Conservation (phyloP, 1,140 invertebrate genomes). For the Bombus pascuorum region DNA sequence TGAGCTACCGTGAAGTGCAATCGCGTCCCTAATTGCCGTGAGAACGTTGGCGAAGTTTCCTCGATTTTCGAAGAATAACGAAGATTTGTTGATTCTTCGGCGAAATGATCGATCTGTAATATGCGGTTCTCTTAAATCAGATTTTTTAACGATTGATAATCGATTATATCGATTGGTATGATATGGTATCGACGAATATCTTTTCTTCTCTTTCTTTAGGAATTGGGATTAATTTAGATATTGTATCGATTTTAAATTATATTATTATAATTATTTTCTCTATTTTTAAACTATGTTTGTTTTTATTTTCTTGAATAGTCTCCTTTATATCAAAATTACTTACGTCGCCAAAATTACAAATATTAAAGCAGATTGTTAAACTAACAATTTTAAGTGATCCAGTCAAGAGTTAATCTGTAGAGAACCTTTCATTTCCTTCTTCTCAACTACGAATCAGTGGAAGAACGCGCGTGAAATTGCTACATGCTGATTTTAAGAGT, state of each 20-base stretch:
- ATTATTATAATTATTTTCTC: background rate
- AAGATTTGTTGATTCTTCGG: background rate
- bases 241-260: background rate
- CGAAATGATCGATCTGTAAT: slow-evolving; percentile 1
- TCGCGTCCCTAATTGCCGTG: slow-evolving; percentile 16
- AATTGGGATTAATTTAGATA: background rate
- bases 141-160: background rate
- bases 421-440: slow-evolving; percentile 29
- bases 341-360: background rate
- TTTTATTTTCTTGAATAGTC: no score
- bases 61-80: background rate
- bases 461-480: slow-evolving; percentile 31
- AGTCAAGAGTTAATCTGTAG: slow-evolving; percentile 19
- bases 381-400: background rate
- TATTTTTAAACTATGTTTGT: background rate
- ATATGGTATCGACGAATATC: background rate
- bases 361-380: background rate
- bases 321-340: no score
- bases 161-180: no score
- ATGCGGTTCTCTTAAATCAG: background rate
- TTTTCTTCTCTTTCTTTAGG: background rate
- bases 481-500: slow-evolving; percentile 37
- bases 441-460: slow-evolving; percentile 13
- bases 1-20: background rate
- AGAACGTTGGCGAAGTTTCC: background rate